These are phyloP conservation scores for Monochamus saltuarius DNA, from an alignment of 1,140 invertebrate genomes.

Conservation along the genomic window DNA sequence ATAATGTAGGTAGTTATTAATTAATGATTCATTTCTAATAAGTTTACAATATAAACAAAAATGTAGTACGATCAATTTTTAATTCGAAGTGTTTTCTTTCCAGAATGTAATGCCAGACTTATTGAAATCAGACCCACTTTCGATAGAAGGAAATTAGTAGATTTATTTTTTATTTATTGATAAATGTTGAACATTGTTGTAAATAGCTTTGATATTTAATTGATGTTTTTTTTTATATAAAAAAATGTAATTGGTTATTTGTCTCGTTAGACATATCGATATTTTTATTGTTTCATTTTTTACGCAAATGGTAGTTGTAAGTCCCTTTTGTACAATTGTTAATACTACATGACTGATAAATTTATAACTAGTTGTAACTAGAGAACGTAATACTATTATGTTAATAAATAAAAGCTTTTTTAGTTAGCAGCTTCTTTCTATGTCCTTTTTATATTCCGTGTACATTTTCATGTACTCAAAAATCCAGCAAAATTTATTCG, in stretches of 20 bases:
- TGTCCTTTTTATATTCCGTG: too few species aligned
- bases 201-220: background rate
- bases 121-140: constrained; percentile 42
- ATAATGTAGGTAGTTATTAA: too few species aligned
- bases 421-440: too few species aligned
- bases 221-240: constrained; percentile 3
- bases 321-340: constrained; percentile 21
- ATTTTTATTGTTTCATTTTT: background rate
- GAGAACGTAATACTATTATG: constrained; percentile 2
- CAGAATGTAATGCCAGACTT: constrained; percentile 44
- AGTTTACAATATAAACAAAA: background rate
- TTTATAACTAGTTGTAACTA: constrained; percentile 19
- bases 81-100: constrained; percentile 28
- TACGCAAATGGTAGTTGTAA: too few species aligned
- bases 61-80: constrained; percentile 1
- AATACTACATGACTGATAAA: constrained; percentile 18
- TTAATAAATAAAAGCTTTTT: too few species aligned
- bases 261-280: background rate
- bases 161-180: constrained; percentile 6
- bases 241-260: background rate
- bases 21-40: too few species aligned
- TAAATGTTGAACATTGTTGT: constrained; percentile 3
- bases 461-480: too few species aligned
- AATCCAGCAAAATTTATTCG: too few species aligned
- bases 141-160: constrained; percentile 22